Conservation (phyloP, 2,113 vertebrate species). For the Parotia lawesii region DNA sequence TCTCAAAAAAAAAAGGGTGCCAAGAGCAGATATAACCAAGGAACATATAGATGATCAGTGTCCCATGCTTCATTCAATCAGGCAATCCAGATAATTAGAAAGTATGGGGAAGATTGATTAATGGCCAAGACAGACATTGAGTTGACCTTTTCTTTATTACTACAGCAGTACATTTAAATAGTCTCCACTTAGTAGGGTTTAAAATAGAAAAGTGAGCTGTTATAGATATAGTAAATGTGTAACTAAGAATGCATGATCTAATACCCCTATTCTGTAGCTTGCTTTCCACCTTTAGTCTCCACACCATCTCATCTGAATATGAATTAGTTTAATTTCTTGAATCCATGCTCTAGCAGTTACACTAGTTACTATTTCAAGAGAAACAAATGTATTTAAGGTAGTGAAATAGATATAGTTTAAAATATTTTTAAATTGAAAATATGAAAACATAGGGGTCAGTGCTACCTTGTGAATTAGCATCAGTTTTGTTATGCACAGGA, state of each 20-base stretch:
- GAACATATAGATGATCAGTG: slow-evolving; percentile 47
- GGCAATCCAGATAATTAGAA: slow-evolving; percentile 66
- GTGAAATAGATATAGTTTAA: background rate
- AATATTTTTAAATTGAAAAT: background rate
- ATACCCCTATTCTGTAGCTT: background rate
- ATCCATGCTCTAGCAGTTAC: background rate
- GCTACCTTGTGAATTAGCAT: background rate
- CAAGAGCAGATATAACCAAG: background rate
- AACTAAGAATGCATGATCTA: slow-evolving; percentile 3
- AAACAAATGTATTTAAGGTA: background rate
- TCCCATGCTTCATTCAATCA: slow-evolving; percentile 53
- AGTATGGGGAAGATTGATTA: slow-evolving; percentile 64
- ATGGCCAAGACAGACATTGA: slow-evolving; percentile 57
- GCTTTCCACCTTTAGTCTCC: background rate
- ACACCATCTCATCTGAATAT: background rate
- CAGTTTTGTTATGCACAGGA: background rate
- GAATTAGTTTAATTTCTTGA: slow-evolving; percentile 1
- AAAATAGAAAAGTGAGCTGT: slow-evolving; percentile 44
- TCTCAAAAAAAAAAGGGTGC: background rate
- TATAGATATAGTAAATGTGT: slow-evolving; percentile 34
- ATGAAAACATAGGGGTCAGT: background rate
- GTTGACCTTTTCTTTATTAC: slow-evolving; percentile 63
- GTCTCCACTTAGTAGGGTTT: slow-evolving; percentile 34
- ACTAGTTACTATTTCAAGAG: background rate
- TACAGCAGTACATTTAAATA: slow-evolving; percentile 53